Evolutionary conservation across 2,888 invertebrate species (phyloP), one percentile per base, ranked within the genome.

Genomic region (Resseliella maxima): DNA sequence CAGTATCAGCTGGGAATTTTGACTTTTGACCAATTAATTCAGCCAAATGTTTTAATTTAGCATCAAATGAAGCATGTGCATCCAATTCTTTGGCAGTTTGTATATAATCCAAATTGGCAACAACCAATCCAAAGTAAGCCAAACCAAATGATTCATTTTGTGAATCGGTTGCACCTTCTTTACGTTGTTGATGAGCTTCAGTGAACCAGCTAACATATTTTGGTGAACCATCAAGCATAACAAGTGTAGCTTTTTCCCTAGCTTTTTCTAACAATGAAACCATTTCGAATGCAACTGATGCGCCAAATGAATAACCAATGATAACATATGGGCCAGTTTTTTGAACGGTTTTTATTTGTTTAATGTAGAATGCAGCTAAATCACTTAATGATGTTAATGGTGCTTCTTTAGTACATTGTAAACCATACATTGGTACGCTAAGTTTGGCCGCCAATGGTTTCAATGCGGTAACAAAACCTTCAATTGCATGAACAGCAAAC

Each of bases 231-330:
- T 99, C 99, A 88, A 99, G 92, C 88, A 99, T 93, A 88, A 96
- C 93, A 21, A 91, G 88, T 85, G 89, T 89, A 6, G 89, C 89
- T 8, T 88, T 87, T 87, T 91, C 91, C n/a, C 90, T 90, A 72
- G 91, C 92, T 88, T 92, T 92, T 90, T 97, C 96, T 86, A 99
- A 92, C 90, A 96, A 95, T 46, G 95, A 92, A 38, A 96, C 96
- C 95, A 99, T 98, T 92, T 99, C 99, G 90, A 98, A 97, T 31
- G 98, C 98, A 50, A 99, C 95, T 88, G 96, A 94, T 72, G 97
- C 97, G 87, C 99, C 99, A 91, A 97, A 99, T 0, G 99, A 99
- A 92, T 99, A 99, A 0, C 99, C 99, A 83, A 96, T 94, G 88
- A 99, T 92, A 86, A 94, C 94, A 92, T 97, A 98, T 2, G 98